A percentile compares a stretch with the other conserved stretches of the same genome.
phyloP scores from a whole-genome alignment of 2,113 vertebrate genomes.

The Terrapene triunguis region DNA sequence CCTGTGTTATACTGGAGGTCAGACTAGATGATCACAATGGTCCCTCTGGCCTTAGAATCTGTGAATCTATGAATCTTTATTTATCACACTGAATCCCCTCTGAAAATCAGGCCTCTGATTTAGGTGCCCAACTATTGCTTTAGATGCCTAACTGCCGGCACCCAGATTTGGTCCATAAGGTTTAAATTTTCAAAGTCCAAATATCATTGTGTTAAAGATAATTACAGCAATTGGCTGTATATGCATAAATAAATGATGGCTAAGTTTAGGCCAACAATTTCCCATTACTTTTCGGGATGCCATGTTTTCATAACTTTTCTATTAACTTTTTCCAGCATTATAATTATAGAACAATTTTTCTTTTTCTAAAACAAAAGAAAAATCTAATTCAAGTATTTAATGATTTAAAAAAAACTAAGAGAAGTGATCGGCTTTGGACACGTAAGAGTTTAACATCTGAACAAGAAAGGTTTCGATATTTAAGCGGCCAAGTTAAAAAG shows the following conservation, averaged over 20 bases:
- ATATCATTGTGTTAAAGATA: not conserved
- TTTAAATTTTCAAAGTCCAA: not conserved
- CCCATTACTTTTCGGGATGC: not conserved
- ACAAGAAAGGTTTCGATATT: not conserved
- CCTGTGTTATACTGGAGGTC: not conserved
- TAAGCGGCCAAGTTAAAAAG: not conserved
- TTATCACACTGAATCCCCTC: conserved; percentile 21
- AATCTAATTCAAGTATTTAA: not conserved
- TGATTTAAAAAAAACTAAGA: not conserved
- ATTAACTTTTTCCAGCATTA: not conserved
- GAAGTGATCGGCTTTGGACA: not conserved
- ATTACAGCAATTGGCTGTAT: not conserved
- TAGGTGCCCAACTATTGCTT: not conserved
- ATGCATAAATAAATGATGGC: not conserved
- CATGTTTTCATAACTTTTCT: not conserved
- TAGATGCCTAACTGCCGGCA: not conserved
- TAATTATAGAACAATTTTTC: not conserved
- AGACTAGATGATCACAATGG: not conserved
- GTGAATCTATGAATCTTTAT: conserved; percentile 29
- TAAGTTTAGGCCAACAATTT: not conserved
- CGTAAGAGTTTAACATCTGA: no score
- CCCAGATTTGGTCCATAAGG: not conserved
- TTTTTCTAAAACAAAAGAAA: not conserved
- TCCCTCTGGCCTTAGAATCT: not conserved
- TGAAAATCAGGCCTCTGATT: not conserved